Conservation (phyloP, 2,113 vertebrate species). For the Merops nubicus region DNA sequence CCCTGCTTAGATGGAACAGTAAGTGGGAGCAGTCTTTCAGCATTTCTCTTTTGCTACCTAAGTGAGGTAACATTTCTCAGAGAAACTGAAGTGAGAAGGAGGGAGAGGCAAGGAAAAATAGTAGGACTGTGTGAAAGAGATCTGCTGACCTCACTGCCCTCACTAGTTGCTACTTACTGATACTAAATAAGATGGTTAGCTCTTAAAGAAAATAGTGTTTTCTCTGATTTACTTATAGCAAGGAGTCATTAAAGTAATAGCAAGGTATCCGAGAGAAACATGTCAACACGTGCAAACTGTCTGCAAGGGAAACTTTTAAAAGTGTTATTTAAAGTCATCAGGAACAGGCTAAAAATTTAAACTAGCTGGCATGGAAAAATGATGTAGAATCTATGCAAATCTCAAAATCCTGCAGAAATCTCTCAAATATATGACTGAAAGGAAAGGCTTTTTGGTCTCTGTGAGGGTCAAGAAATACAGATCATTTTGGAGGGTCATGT, state of each 20-base stretch:
- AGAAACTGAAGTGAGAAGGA: background rate
- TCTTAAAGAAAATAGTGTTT: background rate
- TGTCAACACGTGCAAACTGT: background rate
- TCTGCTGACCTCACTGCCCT: background rate
- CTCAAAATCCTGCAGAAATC: background rate
- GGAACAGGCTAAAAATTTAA: background rate
- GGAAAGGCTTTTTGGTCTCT: background rate
- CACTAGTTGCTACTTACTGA: background rate
- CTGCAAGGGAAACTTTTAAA: background rate
- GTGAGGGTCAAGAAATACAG: conserved; percentile 7
- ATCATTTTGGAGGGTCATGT: background rate
- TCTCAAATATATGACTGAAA: background rate
- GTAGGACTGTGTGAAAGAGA: background rate
- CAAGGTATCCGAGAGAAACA: background rate
- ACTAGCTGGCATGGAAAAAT: background rate
- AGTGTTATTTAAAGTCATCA: background rate
- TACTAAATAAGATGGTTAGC: background rate
- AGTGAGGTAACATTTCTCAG: too few species aligned
- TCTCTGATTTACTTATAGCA: background rate
- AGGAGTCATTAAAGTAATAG: background rate
- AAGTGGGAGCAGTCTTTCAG: background rate
- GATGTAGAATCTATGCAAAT: background rate
- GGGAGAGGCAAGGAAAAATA: background rate
- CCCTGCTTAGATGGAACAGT: background rate
- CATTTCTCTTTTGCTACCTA: background rate